A percentile compares a stretch with the other conserved stretches of the same genome.
Evolutionary conservation across 1,140 invertebrate species (phyloP).

Genomic region (Pomacea maculata): DNA sequence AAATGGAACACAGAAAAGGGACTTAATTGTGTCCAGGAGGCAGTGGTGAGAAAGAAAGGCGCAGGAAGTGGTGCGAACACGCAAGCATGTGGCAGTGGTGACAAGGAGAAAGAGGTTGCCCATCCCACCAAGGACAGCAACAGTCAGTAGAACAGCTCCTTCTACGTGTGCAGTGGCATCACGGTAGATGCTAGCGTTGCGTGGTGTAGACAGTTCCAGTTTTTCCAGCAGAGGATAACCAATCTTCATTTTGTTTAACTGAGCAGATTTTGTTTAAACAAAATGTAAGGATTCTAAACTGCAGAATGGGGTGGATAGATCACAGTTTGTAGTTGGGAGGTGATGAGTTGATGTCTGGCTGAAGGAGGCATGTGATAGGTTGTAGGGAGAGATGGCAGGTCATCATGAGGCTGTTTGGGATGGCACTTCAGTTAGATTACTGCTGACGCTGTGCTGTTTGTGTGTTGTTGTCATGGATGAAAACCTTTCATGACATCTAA

Average conservation of each 20-base stretch:
- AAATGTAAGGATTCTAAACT: too few relatives aligned
- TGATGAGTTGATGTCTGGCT: too few relatives aligned
- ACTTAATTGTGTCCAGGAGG: constrained; percentile 53
- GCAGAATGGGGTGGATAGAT: too few relatives aligned
- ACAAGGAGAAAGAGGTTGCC: constrained; percentile 84
- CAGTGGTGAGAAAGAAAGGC: constrained; percentile 60
- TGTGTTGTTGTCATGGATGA: too few relatives aligned
- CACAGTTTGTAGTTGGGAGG: too few relatives aligned
- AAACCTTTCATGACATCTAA: too few relatives aligned
- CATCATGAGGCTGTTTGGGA: too few relatives aligned
- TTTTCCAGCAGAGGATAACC: constrained; percentile 4
- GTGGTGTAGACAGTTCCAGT: not conserved
- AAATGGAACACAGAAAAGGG: constrained; percentile 50
- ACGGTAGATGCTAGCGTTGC: constrained; percentile 16
- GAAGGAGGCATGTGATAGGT: too few relatives aligned
- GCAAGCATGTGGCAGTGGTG: constrained; percentile 69
- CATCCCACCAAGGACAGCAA: constrained; percentile 82
- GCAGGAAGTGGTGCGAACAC: constrained; percentile 48
- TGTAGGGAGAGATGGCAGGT: too few relatives aligned
- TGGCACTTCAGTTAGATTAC: too few relatives aligned
- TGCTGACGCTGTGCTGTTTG: too few relatives aligned
- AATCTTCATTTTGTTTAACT: constrained; percentile 10
- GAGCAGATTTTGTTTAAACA: not conserved
- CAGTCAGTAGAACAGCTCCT: constrained; percentile 79
- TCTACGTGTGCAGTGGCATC: constrained; percentile 63